Base-by-base conservation (phyloP, 2,797 vertebrate genomes). In the Pantherophis alleghaniensis region DNA sequence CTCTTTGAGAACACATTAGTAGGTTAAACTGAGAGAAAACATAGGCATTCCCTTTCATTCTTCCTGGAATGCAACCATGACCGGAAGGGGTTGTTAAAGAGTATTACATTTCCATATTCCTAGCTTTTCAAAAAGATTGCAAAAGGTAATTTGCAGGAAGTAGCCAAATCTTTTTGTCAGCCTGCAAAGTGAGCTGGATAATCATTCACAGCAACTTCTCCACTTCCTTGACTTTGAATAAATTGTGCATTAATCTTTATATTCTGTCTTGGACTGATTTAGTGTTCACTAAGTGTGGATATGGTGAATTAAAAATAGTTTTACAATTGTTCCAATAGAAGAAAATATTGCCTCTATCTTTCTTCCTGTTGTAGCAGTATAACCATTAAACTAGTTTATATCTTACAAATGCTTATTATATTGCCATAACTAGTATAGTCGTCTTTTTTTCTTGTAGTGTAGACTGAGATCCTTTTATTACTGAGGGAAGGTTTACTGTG, bases 151-250 rank as follows among this genome's bases (percentile, higher is more conserved):
- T 94, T 94, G 60, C 74, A 69, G 92, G 92, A 94, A 86, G 87
- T 89, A 53, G 87, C 87, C 74, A 91, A 91, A 91, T 89, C 69
- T 91, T 91, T 91, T 74, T 91, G 51, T 92, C 92, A 91, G 51
- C 79, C 69, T 47, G 37, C 87, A 91, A 86, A 86, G 51, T 92
- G 59, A 91, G 59, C 90, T 92, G 87, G 59, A 88, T 94, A 93
- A 94, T 87, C 59, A 61, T 95, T 94, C 90, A 61, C 91, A 93
- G 91, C 91, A 93, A 60, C 57, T 91, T 95, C 60, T 74, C 56
- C 86, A 83, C 63, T 92, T 93, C 87, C 91, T 59, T 89, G 61
- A 91, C 66, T 91, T 88, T 5, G 51, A 92, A 37, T 88, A 18
- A 89, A n/a, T 60, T 89, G 37, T 87, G 24, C 92, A 92, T 91